A percentile compares a stretch with the other conserved stretches of the same genome.
These are phyloP conservation scores for Acrocera orbiculus DNA, from an alignment of 2,888 invertebrate species.

Conservation along the genomic window DNA sequence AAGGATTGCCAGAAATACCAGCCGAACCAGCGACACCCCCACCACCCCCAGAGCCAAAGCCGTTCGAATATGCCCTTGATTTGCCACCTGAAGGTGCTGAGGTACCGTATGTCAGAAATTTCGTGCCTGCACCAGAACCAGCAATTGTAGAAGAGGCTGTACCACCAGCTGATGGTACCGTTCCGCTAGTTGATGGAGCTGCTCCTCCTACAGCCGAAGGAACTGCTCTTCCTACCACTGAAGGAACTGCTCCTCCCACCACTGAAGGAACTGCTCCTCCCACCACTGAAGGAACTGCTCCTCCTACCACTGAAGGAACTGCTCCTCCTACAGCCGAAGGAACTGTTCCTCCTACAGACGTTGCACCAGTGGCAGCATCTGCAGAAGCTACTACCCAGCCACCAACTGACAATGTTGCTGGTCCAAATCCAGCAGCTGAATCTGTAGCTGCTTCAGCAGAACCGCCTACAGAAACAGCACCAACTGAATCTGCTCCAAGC, in stretches of 20 bases:
- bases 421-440: conserved; percentile 13
- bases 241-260: conserved; percentile 18
- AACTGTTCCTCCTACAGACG: conserved; percentile 21
- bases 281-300: conserved; percentile 16
- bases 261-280: conserved; percentile 15
- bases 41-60: conserved; percentile 29
- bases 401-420: conserved; percentile 15
- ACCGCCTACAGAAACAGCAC: conserved; percentile 14
- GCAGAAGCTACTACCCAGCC: conserved; percentile 15
- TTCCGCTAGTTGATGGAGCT: conserved; percentile 18
- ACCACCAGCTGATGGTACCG: conserved; percentile 19
- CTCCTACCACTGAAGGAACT: conserved; percentile 16
- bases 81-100: conserved; percentile 32
- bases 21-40: conserved; percentile 17
- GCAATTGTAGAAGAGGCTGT: conserved; percentile 20
- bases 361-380: conserved; percentile 15
- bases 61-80: conserved; percentile 31
- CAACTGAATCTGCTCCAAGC: conserved; percentile 8
- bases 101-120: conserved; percentile 31
- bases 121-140: conserved; percentile 28
- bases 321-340: conserved; percentile 20
- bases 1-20: conserved; percentile 19
- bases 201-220: conserved; percentile 15
- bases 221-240: conserved; percentile 19
- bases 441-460: conserved; percentile 21